Evolutionary conservation across 2,888 invertebrate genomes (phyloP).

Genomic region (Biston betularia): DNA sequence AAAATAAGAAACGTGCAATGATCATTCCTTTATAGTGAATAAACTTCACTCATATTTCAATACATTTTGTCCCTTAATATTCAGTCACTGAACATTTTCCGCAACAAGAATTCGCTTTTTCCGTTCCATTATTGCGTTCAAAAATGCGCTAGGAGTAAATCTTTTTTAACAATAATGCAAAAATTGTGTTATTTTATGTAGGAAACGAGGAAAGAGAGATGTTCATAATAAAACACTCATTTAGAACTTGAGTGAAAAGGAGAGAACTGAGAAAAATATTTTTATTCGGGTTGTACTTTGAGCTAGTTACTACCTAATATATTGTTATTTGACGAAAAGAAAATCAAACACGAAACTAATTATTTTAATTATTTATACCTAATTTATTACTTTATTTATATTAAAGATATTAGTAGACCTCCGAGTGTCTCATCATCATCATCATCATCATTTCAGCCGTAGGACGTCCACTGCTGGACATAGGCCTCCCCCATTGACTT

Average conservation of each 20-base stretch:
- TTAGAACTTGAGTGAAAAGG: conserved; percentile 10
- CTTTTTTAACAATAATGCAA: conserved; percentile 64
- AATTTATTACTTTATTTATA: not conserved
- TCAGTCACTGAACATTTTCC: conserved; percentile 55
- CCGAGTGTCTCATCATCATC: no score
- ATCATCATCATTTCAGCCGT: no score
- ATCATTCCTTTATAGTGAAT: not conserved
- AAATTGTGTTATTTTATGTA: conserved; percentile 59
- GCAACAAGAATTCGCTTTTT: conserved; percentile 63
- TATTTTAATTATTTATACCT: not conserved
- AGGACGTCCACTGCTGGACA: no score
- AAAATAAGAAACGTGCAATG: not conserved
- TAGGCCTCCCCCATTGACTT: no score
- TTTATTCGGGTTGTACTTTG: not conserved
- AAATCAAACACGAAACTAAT: no score
- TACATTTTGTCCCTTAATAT: conserved; percentile 54
- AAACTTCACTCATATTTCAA: conserved; percentile 38
- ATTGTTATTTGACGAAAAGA: no score
- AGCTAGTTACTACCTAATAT: no score
- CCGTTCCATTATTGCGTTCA: conserved; percentile 58
- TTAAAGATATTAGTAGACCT: not conserved
- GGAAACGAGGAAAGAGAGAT: conserved; percentile 32
- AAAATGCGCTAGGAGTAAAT: conserved; percentile 60
- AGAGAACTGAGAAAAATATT: not conserved
- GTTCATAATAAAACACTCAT: conserved; percentile 39